A percentile compares a stretch with the other conserved stretches of the same genome.
Conservation (phyloP, 2,113 vertebrate species). For the Nipponia nippon region DNA sequence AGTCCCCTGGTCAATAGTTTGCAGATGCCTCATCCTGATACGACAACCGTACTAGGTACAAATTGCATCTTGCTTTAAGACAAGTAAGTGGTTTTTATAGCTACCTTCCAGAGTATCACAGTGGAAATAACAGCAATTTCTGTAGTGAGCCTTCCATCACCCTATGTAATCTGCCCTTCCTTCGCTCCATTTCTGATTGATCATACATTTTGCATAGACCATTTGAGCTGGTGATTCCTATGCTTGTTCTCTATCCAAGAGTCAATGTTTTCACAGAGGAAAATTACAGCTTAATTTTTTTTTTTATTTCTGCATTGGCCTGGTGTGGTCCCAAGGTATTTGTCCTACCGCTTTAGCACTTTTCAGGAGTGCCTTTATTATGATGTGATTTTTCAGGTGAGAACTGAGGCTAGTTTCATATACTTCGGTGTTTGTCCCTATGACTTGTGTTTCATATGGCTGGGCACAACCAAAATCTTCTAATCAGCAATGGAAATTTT, state of each 20-base stretch:
- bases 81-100: background rate
- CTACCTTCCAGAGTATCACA: background rate
- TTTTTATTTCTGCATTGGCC: background rate
- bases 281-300: background rate
- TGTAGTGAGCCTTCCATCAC: background rate
- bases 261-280: background rate
- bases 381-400: background rate
- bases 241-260: background rate
- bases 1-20: background rate
- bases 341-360: background rate
- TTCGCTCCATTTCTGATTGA: background rate
- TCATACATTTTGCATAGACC: constrained; percentile 32
- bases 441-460: background rate
- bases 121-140: constrained; percentile 34
- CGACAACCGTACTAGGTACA: background rate
- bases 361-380: background rate
- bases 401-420: background rate
- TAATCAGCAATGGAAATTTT: background rate
- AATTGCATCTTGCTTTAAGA: constrained; percentile 27
- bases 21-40: background rate
- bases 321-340: background rate
- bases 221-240: background rate
- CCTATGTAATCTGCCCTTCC: background rate
- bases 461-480: background rate
- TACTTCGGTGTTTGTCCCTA: background rate